phyloP scores from a whole-genome alignment of 2,113 vertebrate genomes.

The Cyprinodon tularosa region DNA sequence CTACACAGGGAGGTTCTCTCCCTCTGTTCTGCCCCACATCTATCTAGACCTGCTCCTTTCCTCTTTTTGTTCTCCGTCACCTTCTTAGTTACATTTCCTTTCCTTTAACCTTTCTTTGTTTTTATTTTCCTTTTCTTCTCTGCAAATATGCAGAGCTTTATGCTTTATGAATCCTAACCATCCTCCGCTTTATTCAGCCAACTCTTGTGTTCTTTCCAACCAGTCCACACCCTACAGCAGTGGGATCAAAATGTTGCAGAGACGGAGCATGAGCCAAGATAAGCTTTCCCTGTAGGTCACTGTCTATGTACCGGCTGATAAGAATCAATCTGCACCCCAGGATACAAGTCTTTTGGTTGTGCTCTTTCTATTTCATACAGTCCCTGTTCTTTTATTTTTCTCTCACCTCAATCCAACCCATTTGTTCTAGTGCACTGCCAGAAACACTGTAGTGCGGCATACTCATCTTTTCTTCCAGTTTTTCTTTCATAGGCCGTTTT shows the following conservation, averaged over 20 bases:
- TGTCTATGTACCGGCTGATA: slow-evolving; percentile 75
- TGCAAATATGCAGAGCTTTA: slow-evolving; percentile 24
- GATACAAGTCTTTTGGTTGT: slow-evolving; percentile 67
- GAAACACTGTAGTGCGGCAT: slow-evolving; percentile 44
- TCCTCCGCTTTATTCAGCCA: slow-evolving; percentile 34
- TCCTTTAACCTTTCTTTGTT: slow-evolving; percentile 2
- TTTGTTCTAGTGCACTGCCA: slow-evolving; percentile 36
- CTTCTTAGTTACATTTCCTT: slow-evolving; percentile 3
- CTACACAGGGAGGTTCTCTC: slow-evolving; percentile 47
- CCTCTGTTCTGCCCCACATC: slow-evolving; percentile 32
- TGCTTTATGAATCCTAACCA: slow-evolving; percentile 28
- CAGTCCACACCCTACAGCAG: slow-evolving; percentile 55
- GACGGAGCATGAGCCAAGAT: slow-evolving; percentile 68
- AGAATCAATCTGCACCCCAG: slow-evolving; percentile 70
- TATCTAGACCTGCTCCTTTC: slow-evolving; percentile 14
- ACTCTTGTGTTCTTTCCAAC: slow-evolving; percentile 35
- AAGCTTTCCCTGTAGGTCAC: slow-evolving; percentile 72
- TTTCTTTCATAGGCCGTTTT: slow-evolving; percentile 27
- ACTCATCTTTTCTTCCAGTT: slow-evolving; percentile 21
- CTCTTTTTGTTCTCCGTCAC: slow-evolving; percentile 1
- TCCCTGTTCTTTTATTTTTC: slow-evolving; percentile 48
- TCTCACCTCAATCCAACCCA: slow-evolving; percentile 43
- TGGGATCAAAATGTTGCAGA: slow-evolving; percentile 66
- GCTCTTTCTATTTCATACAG: slow-evolving; percentile 50
- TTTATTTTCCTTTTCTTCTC: slow-evolving; percentile 4